Evolutionary conservation across 2,797 vertebrate genomes (phyloP).

Genomic region (Apogon talboti): DNA sequence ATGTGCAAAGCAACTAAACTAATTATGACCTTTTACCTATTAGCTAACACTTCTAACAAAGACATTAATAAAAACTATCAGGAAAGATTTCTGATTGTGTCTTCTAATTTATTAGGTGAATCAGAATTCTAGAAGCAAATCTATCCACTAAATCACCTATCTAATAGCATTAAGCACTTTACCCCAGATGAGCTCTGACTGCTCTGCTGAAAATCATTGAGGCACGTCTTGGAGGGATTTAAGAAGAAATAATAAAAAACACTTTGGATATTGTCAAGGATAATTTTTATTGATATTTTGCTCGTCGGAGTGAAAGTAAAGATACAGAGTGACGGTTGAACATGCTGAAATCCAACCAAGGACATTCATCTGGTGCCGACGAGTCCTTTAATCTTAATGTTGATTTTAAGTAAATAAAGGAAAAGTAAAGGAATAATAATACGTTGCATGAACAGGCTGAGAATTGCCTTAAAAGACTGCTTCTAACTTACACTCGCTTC

Average conservation of each 20-base stretch:
- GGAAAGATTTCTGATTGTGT: neutral
- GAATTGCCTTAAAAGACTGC: neutral
- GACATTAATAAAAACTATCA: neutral
- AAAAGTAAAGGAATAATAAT: too few species aligned
- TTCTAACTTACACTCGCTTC: neutral
- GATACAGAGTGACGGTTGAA: neutral
- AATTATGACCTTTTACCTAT: too few species aligned
- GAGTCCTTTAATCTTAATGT: too few species aligned
- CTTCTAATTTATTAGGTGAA: neutral
- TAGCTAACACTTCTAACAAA: too few species aligned
- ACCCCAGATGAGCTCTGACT: neutral
- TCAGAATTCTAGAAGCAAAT: conserved; percentile 3
- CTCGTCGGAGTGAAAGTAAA: neutral
- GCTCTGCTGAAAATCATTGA: conserved; percentile 12
- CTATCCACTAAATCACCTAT: neutral
- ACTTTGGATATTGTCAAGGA: conserved; percentile 2
- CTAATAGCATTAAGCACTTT: neutral
- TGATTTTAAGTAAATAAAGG: too few species aligned
- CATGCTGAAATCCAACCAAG: neutral
- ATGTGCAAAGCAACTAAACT: too few species aligned
- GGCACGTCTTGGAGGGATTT: neutral
- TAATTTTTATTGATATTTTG: neutral
- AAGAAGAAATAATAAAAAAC: conserved; percentile 1
- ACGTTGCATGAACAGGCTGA: too few species aligned
- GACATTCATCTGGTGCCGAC: too few species aligned